phyloP scores from a whole-genome alignment of 1,140 invertebrate genomes.

The Meloidogyne chitwoodi region DNA sequence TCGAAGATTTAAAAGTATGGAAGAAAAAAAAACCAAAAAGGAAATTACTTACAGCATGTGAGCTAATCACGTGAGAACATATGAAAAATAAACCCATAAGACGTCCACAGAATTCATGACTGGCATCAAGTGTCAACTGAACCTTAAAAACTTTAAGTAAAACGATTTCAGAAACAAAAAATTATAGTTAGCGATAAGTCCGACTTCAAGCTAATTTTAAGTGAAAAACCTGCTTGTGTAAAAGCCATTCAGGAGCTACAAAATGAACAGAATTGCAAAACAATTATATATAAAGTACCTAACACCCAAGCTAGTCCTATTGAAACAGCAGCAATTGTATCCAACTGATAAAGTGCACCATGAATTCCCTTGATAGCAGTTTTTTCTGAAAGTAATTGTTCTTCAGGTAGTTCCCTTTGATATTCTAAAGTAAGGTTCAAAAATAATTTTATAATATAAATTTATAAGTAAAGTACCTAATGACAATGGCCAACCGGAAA shows the following conservation, averaged over 20 bases:
- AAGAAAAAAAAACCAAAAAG: too few species aligned
- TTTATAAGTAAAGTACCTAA: slow-evolving; percentile 20
- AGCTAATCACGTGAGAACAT: slow-evolving; percentile 41
- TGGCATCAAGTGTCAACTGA: slow-evolving; percentile 47
- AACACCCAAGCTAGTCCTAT: slow-evolving; percentile 56
- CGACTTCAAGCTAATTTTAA: neutral
- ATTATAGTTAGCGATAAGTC: neutral
- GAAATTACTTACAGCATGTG: slow-evolving; percentile 20
- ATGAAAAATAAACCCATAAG: slow-evolving; percentile 55
- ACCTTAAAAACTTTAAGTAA: slow-evolving; percentile 30
- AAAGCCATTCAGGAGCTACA: slow-evolving; percentile 55
- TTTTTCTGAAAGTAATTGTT: neutral
- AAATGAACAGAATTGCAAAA: too few species aligned
- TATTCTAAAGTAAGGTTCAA: neutral
- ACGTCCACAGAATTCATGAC: slow-evolving; percentile 53
- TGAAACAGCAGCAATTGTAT: slow-evolving; percentile 51
- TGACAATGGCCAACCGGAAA: slow-evolving; percentile 37
- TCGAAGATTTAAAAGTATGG: too few species aligned
- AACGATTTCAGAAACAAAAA: neutral
- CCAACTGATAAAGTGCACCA: slow-evolving; percentile 56
- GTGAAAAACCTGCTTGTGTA: slow-evolving; percentile 50
- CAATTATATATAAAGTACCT: too few species aligned
- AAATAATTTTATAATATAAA: neutral
- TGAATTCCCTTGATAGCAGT: slow-evolving; percentile 27
- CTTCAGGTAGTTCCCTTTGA: neutral